Evolutionary conservation across 2,888 invertebrate genomes (phyloP).

Genomic region (Clanis bilineata): DNA sequence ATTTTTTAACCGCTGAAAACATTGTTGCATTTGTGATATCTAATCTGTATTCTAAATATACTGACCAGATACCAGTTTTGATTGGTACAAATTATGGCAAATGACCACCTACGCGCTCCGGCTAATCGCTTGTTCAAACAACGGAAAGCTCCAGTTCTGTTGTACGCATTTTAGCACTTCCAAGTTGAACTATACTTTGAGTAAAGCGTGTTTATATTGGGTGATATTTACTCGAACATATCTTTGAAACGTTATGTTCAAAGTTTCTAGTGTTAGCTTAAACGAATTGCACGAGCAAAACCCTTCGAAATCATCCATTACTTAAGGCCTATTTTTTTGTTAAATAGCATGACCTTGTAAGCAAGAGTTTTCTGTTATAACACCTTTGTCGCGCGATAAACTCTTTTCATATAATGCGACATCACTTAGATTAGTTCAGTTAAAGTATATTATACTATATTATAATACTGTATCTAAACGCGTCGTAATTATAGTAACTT

Average conservation of each 20-base stretch:
- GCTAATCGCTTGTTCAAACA: constrained; percentile 56
- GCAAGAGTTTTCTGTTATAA: too few relatives aligned
- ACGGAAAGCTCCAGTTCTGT: constrained; percentile 19
- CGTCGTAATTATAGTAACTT: too few relatives aligned
- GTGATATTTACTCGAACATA: neutral
- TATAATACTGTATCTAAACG: too few relatives aligned
- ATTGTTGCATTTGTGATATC: constrained; percentile 27
- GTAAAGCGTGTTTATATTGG: neutral
- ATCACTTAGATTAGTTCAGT: too few relatives aligned
- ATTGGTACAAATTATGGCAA: constrained; percentile 44
- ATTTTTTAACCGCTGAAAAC: constrained; percentile 21
- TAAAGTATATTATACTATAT: too few relatives aligned
- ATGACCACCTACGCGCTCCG: constrained; percentile 45
- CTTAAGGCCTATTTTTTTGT: too few relatives aligned
- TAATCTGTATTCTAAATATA: constrained; percentile 35
- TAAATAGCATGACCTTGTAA: too few relatives aligned
- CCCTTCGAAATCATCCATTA: too few relatives aligned
- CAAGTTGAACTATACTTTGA: neutral
- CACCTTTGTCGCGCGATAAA: too few relatives aligned
- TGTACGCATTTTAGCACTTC: neutral
- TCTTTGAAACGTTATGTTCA: neutral
- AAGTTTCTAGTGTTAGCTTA: neutral
- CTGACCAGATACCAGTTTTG: constrained; percentile 24
- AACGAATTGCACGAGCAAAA: too few relatives aligned
- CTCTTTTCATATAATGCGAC: too few relatives aligned